These are phyloP conservation scores for Lasioglossum figueresi DNA, from an alignment of 2,888 invertebrate genomes.

Conservation along the genomic window DNA sequence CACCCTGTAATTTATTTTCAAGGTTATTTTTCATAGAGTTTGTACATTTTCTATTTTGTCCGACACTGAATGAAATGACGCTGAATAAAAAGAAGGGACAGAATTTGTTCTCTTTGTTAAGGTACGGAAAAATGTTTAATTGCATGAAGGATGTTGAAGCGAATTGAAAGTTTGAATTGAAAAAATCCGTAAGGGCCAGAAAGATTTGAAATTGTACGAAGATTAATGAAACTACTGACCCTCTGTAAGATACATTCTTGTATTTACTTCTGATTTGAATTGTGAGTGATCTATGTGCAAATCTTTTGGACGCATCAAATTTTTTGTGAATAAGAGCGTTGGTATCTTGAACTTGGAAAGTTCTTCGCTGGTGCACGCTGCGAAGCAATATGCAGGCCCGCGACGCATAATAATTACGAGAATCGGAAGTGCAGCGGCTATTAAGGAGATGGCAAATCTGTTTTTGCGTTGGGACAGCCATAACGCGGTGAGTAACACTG, in stretches of 20 bases:
- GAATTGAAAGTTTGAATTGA: too few relatives aligned
- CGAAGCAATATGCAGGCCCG: conserved; percentile 5
- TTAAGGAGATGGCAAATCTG: conserved; percentile 59
- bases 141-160: background rate
- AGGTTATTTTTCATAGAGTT: too few relatives aligned
- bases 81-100: background rate
- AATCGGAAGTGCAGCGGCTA: conserved; percentile 58
- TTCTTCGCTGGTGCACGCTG: background rate
- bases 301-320: too few relatives aligned
- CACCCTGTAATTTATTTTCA: too few relatives aligned
- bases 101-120: background rate
- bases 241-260: background rate
- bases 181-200: background rate
- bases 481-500: conserved; percentile 70
- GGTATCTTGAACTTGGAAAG: too few relatives aligned
- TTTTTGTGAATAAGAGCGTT: too few relatives aligned
- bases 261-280: background rate
- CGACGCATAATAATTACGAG: conserved; percentile 58
- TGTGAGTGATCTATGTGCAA: background rate
- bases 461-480: conserved; percentile 77
- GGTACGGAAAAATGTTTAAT: background rate
- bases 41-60: background rate
- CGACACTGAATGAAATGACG: background rate
- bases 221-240: background rate
- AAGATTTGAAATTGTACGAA: background rate